phyloP scores from a whole-genome alignment of 2,888 invertebrate species.

The Coremacera marginata region DNA sequence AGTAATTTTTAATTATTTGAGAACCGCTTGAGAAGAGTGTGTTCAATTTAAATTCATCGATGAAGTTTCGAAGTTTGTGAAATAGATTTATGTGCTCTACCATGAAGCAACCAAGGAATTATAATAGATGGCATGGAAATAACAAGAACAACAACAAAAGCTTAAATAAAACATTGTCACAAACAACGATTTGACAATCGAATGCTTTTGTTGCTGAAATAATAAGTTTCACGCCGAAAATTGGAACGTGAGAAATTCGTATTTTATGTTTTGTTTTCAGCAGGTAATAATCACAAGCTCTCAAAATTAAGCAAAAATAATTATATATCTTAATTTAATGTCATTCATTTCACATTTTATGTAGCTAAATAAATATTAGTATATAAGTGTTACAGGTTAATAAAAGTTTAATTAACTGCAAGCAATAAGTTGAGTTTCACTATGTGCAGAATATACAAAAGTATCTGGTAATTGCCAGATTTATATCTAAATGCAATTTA shows the following conservation, averaged over 20 bases:
- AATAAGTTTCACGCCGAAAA: neutral
- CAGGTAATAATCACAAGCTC: neutral
- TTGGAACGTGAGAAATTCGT: conserved; percentile 37
- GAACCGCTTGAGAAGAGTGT: neutral
- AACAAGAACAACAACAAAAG: neutral
- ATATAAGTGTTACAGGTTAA: neutral
- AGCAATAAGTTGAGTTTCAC: neutral
- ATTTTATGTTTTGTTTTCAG: neutral
- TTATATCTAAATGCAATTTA: neutral
- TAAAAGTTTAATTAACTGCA: neutral
- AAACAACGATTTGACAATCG: too few species aligned
- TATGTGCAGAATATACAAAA: neutral
- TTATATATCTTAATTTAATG: neutral
- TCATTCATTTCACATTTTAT: neutral
- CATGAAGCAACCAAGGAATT: too few species aligned
- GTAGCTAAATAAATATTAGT: neutral
- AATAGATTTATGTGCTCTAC: neutral
- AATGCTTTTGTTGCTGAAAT: neutral
- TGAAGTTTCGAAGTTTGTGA: neutral
- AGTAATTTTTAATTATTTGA: too few species aligned
- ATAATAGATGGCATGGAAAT: neutral
- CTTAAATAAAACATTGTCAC: neutral
- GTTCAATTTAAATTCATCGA: neutral
- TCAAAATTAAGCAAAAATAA: neutral
- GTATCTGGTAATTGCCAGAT: neutral